Conservation (phyloP, 1,140 invertebrate genomes). For the Musca vetustissima region DNA sequence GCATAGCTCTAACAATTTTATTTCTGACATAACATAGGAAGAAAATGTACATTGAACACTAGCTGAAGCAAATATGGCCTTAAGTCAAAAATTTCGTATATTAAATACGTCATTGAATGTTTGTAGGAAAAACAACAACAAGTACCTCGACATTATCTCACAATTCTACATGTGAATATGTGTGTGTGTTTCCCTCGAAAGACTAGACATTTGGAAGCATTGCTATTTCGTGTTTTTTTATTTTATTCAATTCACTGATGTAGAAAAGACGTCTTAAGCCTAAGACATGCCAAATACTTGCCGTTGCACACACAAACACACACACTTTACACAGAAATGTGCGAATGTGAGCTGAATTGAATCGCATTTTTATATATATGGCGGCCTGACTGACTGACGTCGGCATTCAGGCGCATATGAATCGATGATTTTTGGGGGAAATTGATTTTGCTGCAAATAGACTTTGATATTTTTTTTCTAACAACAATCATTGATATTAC, state of each 20-base stretch:
- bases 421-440: not conserved
- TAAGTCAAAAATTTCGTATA: constrained; percentile 15
- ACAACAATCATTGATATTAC: constrained; percentile 12
- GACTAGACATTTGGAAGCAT: constrained; percentile 10
- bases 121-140: too few relatives aligned
- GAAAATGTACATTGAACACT: not conserved
- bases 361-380: too few relatives aligned
- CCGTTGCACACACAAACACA: not conserved
- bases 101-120: not conserved
- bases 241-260: not conserved
- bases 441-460: constrained; percentile 19
- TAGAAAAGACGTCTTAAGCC: not conserved
- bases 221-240: not conserved
- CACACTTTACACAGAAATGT: too few relatives aligned
- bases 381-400: too few relatives aligned
- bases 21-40: too few relatives aligned
- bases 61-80: not conserved
- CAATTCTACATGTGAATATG: too few relatives aligned
- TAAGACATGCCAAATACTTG: constrained; percentile 11
- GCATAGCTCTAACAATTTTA: not conserved
- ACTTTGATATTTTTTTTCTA: constrained; percentile 6
- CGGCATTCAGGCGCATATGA: not conserved
- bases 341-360: too few relatives aligned
- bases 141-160: too few relatives aligned
- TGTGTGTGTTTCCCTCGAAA: too few relatives aligned